Evolutionary conservation across 2,888 invertebrate species (phyloP).

Genomic region (Neria commutata): DNA sequence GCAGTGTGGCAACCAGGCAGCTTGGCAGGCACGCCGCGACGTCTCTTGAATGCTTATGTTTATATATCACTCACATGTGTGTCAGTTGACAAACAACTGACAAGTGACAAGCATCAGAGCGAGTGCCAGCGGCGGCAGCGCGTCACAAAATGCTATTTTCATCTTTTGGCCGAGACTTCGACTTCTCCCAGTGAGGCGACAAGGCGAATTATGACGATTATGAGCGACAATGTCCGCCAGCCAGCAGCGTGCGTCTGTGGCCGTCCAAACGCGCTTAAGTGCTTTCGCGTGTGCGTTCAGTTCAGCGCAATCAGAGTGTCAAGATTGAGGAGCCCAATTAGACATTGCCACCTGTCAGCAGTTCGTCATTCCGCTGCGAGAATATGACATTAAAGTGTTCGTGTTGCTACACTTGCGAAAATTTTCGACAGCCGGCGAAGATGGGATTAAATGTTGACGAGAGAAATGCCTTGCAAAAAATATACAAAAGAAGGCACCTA

Average conservation of each 20-base stretch:
- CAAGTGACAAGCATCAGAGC: constrained; percentile 56
- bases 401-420: too few species aligned
- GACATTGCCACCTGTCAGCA: constrained; percentile 63
- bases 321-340: constrained; percentile 61
- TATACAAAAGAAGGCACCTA: too few species aligned
- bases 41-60: constrained; percentile 33
- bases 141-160: constrained; percentile 24
- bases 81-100: constrained; percentile 59
- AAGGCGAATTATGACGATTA: constrained; percentile 57
- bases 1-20: constrained; percentile 20
- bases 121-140: constrained; percentile 24
- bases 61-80: constrained; percentile 58
- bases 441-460: too few species aligned
- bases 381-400: constrained; percentile 45
- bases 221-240: constrained; percentile 48
- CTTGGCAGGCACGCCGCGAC: not conserved
- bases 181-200: constrained; percentile 34
- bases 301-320: constrained; percentile 43
- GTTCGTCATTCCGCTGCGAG: constrained; percentile 58
- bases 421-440: too few species aligned
- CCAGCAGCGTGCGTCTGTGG: constrained; percentile 23
- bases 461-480: too few species aligned
- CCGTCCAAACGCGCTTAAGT: constrained; percentile 38
- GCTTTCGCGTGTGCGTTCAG: constrained; percentile 31
- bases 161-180: constrained; percentile 34